Evolutionary conservation across 2,113 vertebrate species (phyloP).

Genomic region (Ondatra zibethicus): DNA sequence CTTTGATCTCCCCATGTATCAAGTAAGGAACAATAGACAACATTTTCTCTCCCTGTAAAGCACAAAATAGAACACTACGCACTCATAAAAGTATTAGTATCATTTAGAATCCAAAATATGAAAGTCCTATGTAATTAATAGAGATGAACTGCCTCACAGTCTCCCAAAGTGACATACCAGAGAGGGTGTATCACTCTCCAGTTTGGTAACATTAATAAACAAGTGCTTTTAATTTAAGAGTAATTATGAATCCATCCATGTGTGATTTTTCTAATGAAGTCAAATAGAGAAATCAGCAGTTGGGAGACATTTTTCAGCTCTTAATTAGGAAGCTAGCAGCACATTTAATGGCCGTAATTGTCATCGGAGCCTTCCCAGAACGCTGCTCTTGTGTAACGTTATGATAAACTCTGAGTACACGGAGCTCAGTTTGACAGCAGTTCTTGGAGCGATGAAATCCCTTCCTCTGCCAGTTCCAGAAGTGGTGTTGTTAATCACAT

Average conservation of each 20-base stretch:
- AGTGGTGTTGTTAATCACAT: background rate
- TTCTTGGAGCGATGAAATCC: background rate
- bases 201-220: slow-evolving; percentile 78
- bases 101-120: slow-evolving; percentile 57
- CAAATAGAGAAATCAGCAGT: slow-evolving; percentile 73
- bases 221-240: slow-evolving; percentile 76
- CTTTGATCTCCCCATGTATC: slow-evolving; percentile 23
- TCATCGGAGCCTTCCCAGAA: background rate
- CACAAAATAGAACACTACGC: slow-evolving; percentile 26
- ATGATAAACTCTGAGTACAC: slow-evolving; percentile 4
- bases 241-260: slow-evolving; percentile 73
- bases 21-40: background rate
- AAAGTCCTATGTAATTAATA: slow-evolving; percentile 62
- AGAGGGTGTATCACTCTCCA: slow-evolving; percentile 62
- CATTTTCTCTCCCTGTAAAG: background rate
- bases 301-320: slow-evolving; percentile 68
- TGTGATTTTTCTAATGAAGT: slow-evolving; percentile 81
- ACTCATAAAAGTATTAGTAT: slow-evolving; percentile 8
- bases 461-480: slow-evolving; percentile 6
- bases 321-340: slow-evolving; percentile 67
- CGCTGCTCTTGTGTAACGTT: background rate
- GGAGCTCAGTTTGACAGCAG: background rate
- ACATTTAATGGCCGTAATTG: slow-evolving; percentile 54
- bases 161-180: slow-evolving; percentile 63
- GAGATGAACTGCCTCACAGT: slow-evolving; percentile 50